Evolutionary conservation across 2,113 vertebrate species (phyloP), one percentile per base, ranked within the genome.

Genomic region (Microtus richardsoni): DNA sequence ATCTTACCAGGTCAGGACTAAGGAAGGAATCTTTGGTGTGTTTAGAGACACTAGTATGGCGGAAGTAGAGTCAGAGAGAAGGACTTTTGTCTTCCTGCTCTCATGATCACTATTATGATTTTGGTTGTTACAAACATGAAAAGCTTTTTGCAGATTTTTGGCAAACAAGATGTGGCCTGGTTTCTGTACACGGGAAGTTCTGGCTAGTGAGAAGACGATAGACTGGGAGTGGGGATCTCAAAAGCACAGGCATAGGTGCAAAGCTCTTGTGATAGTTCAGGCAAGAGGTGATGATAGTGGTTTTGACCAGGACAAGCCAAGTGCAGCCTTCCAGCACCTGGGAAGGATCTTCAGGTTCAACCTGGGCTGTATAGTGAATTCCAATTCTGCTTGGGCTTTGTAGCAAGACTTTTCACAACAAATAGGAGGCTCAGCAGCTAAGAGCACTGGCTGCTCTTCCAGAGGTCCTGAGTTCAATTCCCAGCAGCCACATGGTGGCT

Each of bases 51-150:
- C 49, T 4, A 16, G 12, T 33, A 13, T 41, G 28, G 52, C 74
- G 52, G 24, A 88, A 41, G 44, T 47, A 78, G 41, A 30, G 64
- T 44, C 30, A 22, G 12, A 60, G n/a, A 49, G 41, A 58, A 58
- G 33, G 16, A 24, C 83, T 75, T 14, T 21, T 49, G 79, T 52
- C 22, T 0, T 22, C 19, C 80, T 79, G 22, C 22, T 87, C 52
- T 89, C 74, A 83, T 19, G 85, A 68, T 68, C 47, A 89, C 77
- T n/a, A 10, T 52, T 26, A 79, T 47, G 58, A 62, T 36, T 84
- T 83, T 96, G 91, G 30, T 36, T 88, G 88, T 47, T 85, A 89
- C 3, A 95, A 84, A 91, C 68, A 75, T 2, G 64, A 94, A 26
- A 5, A 91, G 33, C 44, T 93, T 91, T 17, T 36, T 84, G 41